Evolutionary conservation across 2,888 invertebrate genomes (phyloP).

Genomic region (Drosophila merina): DNA sequence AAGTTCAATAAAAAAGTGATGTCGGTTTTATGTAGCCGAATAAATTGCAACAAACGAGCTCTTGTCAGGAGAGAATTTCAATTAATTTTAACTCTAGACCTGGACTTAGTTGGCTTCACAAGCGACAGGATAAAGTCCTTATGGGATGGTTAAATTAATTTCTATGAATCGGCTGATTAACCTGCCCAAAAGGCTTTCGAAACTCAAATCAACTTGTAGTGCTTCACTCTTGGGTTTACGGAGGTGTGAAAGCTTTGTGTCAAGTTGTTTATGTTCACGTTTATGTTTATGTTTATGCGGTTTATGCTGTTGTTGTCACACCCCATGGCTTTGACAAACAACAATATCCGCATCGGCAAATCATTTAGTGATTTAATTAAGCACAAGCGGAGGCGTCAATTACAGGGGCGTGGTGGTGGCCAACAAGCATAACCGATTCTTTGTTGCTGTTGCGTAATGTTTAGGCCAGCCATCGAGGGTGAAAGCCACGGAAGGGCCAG

Average conservation of each 20-base stretch:
- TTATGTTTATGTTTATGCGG: constrained; percentile 13
- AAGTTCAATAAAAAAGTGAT: constrained; percentile 1
- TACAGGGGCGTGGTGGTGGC: constrained; percentile 36
- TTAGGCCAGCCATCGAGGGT: constrained; percentile 17
- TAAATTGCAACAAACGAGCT: neutral
- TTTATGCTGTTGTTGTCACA: constrained; percentile 22
- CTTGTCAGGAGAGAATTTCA: neutral
- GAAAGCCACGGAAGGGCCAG: constrained; percentile 62
- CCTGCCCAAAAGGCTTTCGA: neutral
- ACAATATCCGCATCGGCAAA: constrained; percentile 54
- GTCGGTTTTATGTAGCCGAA: no score
- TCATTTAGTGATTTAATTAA: constrained; percentile 75
- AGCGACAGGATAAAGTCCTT: neutral
- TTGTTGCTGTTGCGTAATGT: constrained; percentile 6
- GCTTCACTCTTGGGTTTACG: neutral
- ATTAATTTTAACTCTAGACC: neutral
- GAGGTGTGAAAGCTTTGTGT: constrained; percentile 25
- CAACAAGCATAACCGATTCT: constrained; percentile 39
- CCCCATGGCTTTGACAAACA: constrained; percentile 15
- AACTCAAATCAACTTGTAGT: neutral
- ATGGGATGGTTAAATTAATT: neutral
- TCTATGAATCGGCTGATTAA: neutral
- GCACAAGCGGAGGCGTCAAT: constrained; percentile 61
- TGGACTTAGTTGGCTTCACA: neutral
- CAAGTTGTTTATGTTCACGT: constrained; percentile 16